Evolutionary conservation across 2,113 vertebrate genomes (phyloP).

Genomic region (Salvelinus sp.): DNA sequence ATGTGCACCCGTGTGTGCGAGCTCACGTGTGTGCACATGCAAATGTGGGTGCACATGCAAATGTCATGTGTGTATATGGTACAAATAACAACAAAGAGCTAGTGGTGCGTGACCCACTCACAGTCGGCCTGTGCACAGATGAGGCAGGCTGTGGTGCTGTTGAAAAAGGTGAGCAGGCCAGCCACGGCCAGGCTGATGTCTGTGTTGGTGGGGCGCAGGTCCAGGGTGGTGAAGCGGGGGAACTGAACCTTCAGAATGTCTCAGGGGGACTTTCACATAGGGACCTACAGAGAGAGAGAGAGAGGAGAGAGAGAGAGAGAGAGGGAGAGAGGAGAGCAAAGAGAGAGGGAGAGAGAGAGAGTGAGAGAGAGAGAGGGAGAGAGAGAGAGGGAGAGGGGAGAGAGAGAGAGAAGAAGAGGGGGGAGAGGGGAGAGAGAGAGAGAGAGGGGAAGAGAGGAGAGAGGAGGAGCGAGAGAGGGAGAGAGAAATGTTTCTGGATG

Average conservation of each 20-base stretch:
- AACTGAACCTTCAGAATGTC: conserved; percentile 95
- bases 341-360: conserved; percentile 13
- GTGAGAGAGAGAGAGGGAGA: not conserved
- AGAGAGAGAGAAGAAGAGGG: conserved; percentile 4
- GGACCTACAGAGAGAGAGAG: conserved; percentile 81
- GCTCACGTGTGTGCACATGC: conserved; percentile 26
- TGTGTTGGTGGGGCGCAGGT: conserved; percentile 94
- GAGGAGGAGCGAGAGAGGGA: too few species aligned
- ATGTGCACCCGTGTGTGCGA: conserved; percentile 17
- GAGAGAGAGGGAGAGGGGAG: not conserved
- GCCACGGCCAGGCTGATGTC: conserved; percentile 95
- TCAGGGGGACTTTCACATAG: conserved; percentile 97
- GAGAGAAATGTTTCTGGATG: conserved; percentile 38
- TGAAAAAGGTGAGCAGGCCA: conserved; percentile 94
- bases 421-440: not conserved
- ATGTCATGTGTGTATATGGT: conserved; percentile 59
- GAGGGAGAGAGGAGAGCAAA: conserved; percentile 1
- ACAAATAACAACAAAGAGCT: conserved; percentile 56
- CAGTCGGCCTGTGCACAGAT: conserved; percentile 98
- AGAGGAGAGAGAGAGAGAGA: conserved; percentile 12
- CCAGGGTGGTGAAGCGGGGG: conserved; percentile 94
- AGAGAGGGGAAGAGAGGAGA: conserved; percentile 4
- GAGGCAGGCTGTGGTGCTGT: conserved; percentile 95
- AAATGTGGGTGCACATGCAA: not conserved
- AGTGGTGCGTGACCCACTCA: conserved; percentile 71